phyloP scores from a whole-genome alignment of 2,113 vertebrate species.

The Sitta europaea region DNA sequence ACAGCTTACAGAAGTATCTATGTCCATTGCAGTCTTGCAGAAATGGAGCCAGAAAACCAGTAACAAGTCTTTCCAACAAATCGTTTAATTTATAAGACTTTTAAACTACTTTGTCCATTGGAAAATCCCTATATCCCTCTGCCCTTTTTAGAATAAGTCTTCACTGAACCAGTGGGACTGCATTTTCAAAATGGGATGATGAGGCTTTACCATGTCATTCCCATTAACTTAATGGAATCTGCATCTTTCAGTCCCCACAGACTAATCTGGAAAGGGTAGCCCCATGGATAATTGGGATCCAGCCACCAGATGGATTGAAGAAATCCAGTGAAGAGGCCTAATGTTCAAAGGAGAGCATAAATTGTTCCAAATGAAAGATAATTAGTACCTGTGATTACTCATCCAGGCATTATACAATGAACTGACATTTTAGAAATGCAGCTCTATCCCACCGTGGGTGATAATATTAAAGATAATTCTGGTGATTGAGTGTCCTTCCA shows the following conservation, averaged over 20 bases:
- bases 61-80: not conserved
- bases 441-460: conserved; percentile 1
- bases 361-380: conserved; percentile 17
- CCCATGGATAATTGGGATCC: conserved; percentile 24
- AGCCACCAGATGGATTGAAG: conserved; percentile 24
- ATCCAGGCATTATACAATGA: conserved; percentile 6
- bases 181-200: not conserved
- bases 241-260: not conserved
- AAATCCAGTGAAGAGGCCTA: conserved; percentile 26
- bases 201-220: not conserved
- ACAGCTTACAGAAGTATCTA: not conserved
- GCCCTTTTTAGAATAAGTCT: not conserved
- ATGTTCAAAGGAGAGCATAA: conserved; percentile 22
- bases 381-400: conserved; percentile 46
- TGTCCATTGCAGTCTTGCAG: not conserved
- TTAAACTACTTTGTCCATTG: not conserved
- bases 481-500: conserved; percentile 45
- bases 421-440: conserved; percentile 56
- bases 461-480: conserved; percentile 57
- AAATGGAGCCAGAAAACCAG: not conserved
- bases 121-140: not conserved
- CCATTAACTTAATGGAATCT: conserved; percentile 42
- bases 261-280: conserved; percentile 23
- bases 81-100: not conserved
- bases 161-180: not conserved